Base-by-base conservation (phyloP, 92 coral and sea anemone species). In the Anthopleura xanthogrammica region DNA sequence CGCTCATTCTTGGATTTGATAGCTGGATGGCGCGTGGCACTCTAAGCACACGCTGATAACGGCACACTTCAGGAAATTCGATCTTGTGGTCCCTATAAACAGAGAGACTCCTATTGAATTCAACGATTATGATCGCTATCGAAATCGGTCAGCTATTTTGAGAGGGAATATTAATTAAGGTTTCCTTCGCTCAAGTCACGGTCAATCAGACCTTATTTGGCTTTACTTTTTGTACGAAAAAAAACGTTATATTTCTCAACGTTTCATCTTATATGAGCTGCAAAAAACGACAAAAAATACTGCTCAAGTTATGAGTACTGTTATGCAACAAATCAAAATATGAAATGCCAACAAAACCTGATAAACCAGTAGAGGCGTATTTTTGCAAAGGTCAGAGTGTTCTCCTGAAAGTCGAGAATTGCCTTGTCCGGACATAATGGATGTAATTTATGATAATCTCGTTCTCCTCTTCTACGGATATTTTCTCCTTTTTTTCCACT, bases 41-140 rank as follows among this genome's bases (percentile, higher is more conserved):
- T 29, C 74, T 68, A 68, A 68, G 74, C 74, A 23, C 74, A 68
- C 42, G 74, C 74, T 68, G 74, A 68, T 68, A 68, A 68, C 74
- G 74, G 74, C 74, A 68, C 74, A 68, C 74, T 68, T 68, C 74
- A 36, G 42, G 74, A 36, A 68, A 68, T 68, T 68, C 42, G 74
- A 68, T 68, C 74, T 11, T 68, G 74, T 68, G 29, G 11, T 36
- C 41, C 19, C 74, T 68, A 68, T 68, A 68, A 68, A 68, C 74
- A 68, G 58, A 54, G 74, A 68, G 41, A 68, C 40, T 23, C 74
- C 42, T 13, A 36, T 68, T 68, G 74, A 68, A 68, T 10, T 68
- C 74, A 68, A 68, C 43, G 46, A 68, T 36, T 68, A 12, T 68
- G 36, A 68, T 68, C 17, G 36, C 46, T 68, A 68, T 68, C 74